Evolutionary conservation across 2,113 vertebrate genomes (phyloP), one percentile per base, ranked within the genome.

Genomic region (Pseudorectes ferrugineus): DNA sequence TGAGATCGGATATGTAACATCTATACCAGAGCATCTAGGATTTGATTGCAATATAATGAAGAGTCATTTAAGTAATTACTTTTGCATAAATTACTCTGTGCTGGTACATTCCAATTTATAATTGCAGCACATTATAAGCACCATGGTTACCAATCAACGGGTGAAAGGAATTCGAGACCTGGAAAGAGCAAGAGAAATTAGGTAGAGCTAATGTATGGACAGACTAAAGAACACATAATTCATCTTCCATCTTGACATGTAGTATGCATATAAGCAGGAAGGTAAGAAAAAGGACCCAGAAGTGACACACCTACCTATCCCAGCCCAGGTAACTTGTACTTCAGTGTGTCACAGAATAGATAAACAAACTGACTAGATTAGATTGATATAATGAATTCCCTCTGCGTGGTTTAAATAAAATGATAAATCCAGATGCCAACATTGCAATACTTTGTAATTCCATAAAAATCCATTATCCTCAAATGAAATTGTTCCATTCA

Each of bases 21-120:
- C 91, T 93, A 97, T 92, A 97, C 67, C 85, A 90, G 63, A 67
- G 88, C 77, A 97, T 95, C 96, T 94, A 91, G 89, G 72, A 96
- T 96, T 87, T 97, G 97, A 97, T 97, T 97, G 96, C 96, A 95
- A 92, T 91, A 92, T 95, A 97, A 97, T 95, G 96, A 97, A 97
- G 93, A 96, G 93, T 94, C 95, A 97, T 97, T 97, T 97, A 97
- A 97, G 89, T 95, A 96, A 97, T 97, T 97, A 97, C 94, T 95
- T 97, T 95, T 96, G 96, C 95, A 97, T 97, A 97, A 96, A 97
- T 97, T 97, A 97, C 93, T 88, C 92, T 91, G 48, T 72, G 91
- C 96, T 95, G 62, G 74, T 95, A 96, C 81, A 75, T 93, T 97
- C 89, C 94, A 94, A 81, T 94, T 86, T 92, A 84, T 97, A 97